phyloP scores from a whole-genome alignment of 1,140 invertebrate species.

The Drosophila bocqueti region DNA sequence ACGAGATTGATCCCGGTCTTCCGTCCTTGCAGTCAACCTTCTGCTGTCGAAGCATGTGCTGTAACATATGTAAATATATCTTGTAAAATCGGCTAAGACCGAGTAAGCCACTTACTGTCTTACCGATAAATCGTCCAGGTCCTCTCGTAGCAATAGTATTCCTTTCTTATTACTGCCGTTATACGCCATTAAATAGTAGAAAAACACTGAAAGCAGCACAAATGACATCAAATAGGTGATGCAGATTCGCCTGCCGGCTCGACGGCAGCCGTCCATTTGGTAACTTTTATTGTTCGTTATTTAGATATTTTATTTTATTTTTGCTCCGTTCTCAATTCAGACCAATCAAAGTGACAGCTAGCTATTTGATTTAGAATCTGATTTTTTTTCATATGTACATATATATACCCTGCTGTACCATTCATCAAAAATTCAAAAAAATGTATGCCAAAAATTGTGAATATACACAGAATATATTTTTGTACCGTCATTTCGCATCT shows the following conservation, averaged over 20 bases:
- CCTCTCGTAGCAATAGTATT: slow-evolving; percentile 31
- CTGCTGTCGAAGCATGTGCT: slow-evolving; percentile 26
- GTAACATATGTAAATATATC: background rate
- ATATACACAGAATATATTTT: too few relatives aligned
- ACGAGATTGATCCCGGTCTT: background rate
- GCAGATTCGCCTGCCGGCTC: slow-evolving; percentile 29
- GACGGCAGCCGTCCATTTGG: slow-evolving; percentile 25
- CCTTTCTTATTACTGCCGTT: slow-evolving; percentile 24
- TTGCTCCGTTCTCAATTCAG: background rate
- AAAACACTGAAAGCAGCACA: slow-evolving; percentile 38
- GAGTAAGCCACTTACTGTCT: background rate
- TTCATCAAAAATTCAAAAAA: too few relatives aligned
- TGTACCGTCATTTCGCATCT: too few relatives aligned
- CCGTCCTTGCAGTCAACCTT: background rate
- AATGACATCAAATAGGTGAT: slow-evolving; percentile 49
- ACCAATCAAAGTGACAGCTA: background rate
- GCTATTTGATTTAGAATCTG: background rate
- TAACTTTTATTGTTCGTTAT: too few relatives aligned
- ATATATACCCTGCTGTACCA: too few relatives aligned
- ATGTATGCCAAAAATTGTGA: too few relatives aligned
- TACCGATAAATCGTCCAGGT: slow-evolving; percentile 56
- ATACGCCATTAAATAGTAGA: slow-evolving; percentile 46
- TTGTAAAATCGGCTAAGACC: too few relatives aligned
- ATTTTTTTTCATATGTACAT: too few relatives aligned
- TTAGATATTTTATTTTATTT: background rate